These are phyloP conservation scores for Schizaphis graminum DNA, from an alignment of 2,888 invertebrate species.

Conservation along the genomic window DNA sequence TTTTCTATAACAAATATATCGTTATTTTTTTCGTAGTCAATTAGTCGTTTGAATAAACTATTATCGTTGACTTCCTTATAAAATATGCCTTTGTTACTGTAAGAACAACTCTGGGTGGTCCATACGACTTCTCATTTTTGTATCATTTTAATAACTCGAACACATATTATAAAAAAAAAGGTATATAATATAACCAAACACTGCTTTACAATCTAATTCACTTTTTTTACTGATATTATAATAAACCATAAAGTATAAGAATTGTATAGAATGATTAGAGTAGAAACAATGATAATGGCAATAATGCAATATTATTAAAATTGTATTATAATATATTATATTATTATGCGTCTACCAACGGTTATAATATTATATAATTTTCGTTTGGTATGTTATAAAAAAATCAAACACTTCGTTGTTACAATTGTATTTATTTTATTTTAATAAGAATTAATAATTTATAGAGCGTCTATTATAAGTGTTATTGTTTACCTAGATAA, in stretches of 20 bases:
- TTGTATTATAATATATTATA: neutral
- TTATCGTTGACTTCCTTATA: neutral
- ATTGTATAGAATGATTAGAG: neutral
- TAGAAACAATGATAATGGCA: neutral
- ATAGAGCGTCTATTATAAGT: neutral
- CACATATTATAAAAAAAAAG: too few species aligned
- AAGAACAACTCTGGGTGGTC: too few species aligned
- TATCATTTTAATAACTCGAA: too few species aligned
- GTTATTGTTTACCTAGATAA: neutral
- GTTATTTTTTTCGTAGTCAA: neutral
- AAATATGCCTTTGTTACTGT: too few species aligned
- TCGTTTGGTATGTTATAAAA: neutral
- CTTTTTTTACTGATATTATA: too few species aligned
- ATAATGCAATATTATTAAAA: neutral
- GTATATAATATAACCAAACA: too few species aligned
- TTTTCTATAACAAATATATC: neutral
- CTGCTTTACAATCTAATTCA: too few species aligned
- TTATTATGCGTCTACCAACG: neutral
- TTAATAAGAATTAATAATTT: neutral
- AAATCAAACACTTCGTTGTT: neutral
- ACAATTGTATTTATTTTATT: neutral
- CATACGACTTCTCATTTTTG: too few species aligned
- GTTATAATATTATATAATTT: neutral
- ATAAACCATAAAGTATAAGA: too few species aligned
- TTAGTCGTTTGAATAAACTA: neutral